Base-by-base conservation (phyloP, 2,888 invertebrate species). In the Drosophila aldrichi region DNA sequence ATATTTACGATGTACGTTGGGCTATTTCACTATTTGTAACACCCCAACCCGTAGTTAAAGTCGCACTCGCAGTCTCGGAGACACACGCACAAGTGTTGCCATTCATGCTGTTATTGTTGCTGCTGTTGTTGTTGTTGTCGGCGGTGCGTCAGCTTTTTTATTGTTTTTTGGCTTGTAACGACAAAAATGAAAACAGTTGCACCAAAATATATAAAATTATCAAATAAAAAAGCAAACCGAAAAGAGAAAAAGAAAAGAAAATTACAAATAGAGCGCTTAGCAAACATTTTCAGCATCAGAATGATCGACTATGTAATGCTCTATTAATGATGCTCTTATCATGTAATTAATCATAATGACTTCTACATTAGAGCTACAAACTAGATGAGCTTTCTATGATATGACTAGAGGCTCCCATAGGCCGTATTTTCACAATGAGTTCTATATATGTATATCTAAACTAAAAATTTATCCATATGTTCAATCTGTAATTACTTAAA, bases 1-100 rank as follows among this genome's bases (percentile, higher is more conserved):
- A 86, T 86, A 89, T 86, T 86, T 86, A 86, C 86, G 89, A 89
- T 82, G 85, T 87, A 89, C 88, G 85, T 81, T 85, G 89, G 85
- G 84, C 89, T 87, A 80, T 88, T 83, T 77, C 88, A 88, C 84
- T 84, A 84, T 84, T 84, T 84, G 83, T 86, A 82, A 76, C 75
- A 77, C 72, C 66, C 71, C 60, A 43, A 67, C 36, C 44, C 54
- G 18, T 44, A 56, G 57, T 38, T 60, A 36, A 43, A 51, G 51
- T 65, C 59, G 40, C 25, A 63, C 22, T 22, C 57, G 46, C 16
- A 32, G 20, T 18, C 48, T 70, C 43, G 51, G 32, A 59, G 77
- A 87, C 82, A 88, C 82, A 86, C 89, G 86, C 86, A 89, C 86
- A 89, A 86, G 74, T 84, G 82, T 70, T 89, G 75, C 79, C 76